A percentile compares a stretch with the other conserved stretches of the same genome.
These are phyloP conservation scores for Drosophila mettleri DNA, from an alignment of 2,888 invertebrate species.

Conservation along the genomic window DNA sequence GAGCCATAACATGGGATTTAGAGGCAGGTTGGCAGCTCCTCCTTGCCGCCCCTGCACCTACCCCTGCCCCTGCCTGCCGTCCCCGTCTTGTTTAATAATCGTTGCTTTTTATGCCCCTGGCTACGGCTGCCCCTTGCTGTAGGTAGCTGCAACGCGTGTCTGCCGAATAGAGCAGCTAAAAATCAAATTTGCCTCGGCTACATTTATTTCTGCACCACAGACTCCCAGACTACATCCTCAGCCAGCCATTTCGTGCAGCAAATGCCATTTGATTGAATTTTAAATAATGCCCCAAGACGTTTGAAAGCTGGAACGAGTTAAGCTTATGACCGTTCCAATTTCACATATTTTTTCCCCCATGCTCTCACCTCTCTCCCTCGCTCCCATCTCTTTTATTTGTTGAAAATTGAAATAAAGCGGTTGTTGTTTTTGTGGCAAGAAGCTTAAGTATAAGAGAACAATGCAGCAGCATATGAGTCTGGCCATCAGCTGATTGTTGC, in stretches of 20 bases:
- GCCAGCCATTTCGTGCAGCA: background rate
- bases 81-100: conserved; percentile 62
- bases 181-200: conserved; percentile 42
- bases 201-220: conserved; percentile 11
- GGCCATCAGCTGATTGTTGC: background rate
- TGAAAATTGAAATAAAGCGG: background rate
- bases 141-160: conserved; percentile 6
- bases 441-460: background rate
- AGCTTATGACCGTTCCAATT: background rate
- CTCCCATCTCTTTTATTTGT: background rate
- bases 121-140: conserved; percentile 15
- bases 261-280: conserved; percentile 70
- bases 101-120: conserved; percentile 67
- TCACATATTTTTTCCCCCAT: background rate
- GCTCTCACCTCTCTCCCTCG: background rate
- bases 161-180: conserved; percentile 44
- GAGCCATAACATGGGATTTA: conserved; percentile 15
- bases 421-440: background rate
- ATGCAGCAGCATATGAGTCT: background rate
- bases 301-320: conserved; percentile 9
- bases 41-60: background rate
- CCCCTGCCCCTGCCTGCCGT: conserved; percentile 6
- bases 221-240: too few relatives aligned
- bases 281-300: conserved; percentile 51
- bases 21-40: conserved; percentile 15